These are phyloP conservation scores for Tricholaema leucomelas DNA, from an alignment of 2,113 vertebrate genomes.

Conservation along the genomic window DNA sequence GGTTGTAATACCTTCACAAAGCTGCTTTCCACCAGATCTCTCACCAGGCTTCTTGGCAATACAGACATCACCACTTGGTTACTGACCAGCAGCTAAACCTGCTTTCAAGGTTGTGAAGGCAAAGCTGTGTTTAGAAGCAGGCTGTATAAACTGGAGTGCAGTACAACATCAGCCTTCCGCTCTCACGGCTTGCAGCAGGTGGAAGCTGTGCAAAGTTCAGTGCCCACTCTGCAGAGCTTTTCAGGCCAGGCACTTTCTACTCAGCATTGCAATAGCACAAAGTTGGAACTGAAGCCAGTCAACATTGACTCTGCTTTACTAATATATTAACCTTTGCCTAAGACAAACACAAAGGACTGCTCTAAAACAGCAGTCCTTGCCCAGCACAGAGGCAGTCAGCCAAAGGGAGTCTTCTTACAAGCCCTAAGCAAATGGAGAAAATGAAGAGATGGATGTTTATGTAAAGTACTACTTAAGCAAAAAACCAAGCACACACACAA, in stretches of 20 bases:
- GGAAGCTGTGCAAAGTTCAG: neutral
- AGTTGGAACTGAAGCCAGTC: constrained; percentile 27
- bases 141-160: neutral
- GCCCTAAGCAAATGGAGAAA: constrained; percentile 54
- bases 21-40: neutral
- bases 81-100: neutral
- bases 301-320: constrained; percentile 38
- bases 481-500: neutral
- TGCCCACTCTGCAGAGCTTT: neutral
- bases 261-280: constrained; percentile 31
- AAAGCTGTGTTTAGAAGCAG: neutral
- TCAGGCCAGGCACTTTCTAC: constrained; percentile 42
- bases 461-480: constrained; percentile 76
- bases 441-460: constrained; percentile 76
- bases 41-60: neutral
- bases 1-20: neutral
- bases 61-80: neutral
- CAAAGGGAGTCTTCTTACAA: constrained; percentile 58
- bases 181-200: neutral
- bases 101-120: neutral
- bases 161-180: neutral
- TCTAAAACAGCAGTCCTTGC: constrained; percentile 59
- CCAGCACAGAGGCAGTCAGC: constrained; percentile 37
- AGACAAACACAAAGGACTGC: constrained; percentile 45
- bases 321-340: constrained; percentile 6